These are phyloP conservation scores for Gymnobelideus leadbeateri DNA, from an alignment of 2,113 vertebrate species.

Conservation along the genomic window DNA sequence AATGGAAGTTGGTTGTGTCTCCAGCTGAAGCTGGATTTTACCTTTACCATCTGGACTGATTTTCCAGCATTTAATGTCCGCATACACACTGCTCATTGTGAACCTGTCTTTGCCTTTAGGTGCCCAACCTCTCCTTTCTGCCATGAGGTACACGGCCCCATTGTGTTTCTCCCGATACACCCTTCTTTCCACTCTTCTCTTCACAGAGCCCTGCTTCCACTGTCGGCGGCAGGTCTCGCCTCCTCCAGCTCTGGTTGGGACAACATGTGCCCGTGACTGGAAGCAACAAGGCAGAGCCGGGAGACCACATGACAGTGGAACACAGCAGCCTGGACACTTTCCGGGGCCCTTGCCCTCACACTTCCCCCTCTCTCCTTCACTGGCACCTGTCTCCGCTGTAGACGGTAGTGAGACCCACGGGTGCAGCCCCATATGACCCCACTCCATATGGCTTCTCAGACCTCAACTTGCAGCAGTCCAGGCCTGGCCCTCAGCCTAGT, in stretches of 20 bases:
- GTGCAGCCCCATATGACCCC: conserved; percentile 73
- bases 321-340: conserved; percentile 72
- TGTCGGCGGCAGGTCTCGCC: too few species aligned
- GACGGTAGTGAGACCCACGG: neutral
- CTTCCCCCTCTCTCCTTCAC: conserved; percentile 53
- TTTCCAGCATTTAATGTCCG: conserved; percentile 89
- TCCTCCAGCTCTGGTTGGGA: too few species aligned
- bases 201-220: too few species aligned
- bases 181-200: too few species aligned
- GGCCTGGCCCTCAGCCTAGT: too few species aligned
- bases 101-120: neutral
- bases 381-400: conserved; percentile 32
- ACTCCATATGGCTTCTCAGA: too few species aligned
- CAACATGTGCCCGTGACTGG: conserved; percentile 82
- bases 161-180: too few species aligned
- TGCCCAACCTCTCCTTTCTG: neutral
- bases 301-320: conserved; percentile 64
- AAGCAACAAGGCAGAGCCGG: conserved; percentile 41
- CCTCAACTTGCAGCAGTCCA: too few species aligned
- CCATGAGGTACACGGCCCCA: neutral
- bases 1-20: conserved; percentile 94
- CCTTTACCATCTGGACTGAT: conserved; percentile 96
- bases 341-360: conserved; percentile 65
- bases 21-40: conserved; percentile 95
- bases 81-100: accelerated